phyloP scores from a whole-genome alignment of 2,888 invertebrate genomes.

The Molorchus minor region DNA sequence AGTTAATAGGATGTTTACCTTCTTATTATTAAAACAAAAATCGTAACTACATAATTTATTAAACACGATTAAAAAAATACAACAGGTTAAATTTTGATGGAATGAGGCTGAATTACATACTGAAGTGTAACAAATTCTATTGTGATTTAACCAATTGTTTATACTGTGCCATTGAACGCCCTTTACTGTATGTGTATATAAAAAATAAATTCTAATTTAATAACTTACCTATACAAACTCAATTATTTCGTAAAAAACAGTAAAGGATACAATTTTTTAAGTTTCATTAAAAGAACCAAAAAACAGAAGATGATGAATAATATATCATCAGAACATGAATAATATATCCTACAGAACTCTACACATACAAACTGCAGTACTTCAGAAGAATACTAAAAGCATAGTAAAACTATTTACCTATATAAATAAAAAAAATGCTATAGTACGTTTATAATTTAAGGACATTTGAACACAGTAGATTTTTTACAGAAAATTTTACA shows the following conservation, averaged over 20 bases:
- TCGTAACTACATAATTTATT: constrained; percentile 39
- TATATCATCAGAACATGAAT: no score
- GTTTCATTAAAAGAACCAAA: constrained; percentile 16
- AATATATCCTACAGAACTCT: constrained; percentile 6
- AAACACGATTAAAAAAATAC: constrained; percentile 43
- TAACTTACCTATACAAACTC: constrained; percentile 23
- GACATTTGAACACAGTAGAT: background rate
- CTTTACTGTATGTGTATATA: constrained; percentile 24
- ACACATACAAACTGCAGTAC: constrained; percentile 15
- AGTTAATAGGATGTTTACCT: no score
- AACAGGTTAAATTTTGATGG: constrained; percentile 40
- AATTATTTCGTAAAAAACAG: constrained; percentile 20
- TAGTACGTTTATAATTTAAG: background rate
- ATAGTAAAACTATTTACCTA: constrained; percentile 6
- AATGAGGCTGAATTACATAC: constrained; percentile 42
- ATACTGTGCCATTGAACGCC: constrained; percentile 20
- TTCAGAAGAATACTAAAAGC: constrained; percentile 20
- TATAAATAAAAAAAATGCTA: constrained; percentile 2
- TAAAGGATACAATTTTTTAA: constrained; percentile 13
- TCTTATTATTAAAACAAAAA: background rate
- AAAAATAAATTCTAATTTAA: constrained; percentile 26
- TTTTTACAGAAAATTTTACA: background rate
- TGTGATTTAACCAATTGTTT: constrained; percentile 3
- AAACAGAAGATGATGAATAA: no score
- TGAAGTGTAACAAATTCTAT: constrained; percentile 14